Evolutionary conservation across 1,140 invertebrate genomes (phyloP).

Genomic region (Pectinophora gossypiella): DNA sequence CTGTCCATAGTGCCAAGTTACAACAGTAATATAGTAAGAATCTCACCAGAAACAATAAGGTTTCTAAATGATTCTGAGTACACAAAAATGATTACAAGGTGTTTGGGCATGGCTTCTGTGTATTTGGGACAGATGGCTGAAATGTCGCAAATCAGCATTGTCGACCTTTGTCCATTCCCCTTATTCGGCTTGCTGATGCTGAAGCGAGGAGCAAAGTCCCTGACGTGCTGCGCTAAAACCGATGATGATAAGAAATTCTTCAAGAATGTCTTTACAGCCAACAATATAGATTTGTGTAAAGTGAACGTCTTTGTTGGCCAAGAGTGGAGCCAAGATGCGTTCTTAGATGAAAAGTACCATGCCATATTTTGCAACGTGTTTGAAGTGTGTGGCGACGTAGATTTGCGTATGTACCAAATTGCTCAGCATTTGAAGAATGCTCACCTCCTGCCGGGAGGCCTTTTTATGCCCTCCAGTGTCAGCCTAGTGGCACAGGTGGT

Average conservation of each 20-base stretch:
- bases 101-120: slow-evolving; percentile 44
- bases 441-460: slow-evolving; percentile 39
- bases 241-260: slow-evolving; percentile 51
- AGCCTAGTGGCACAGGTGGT: slow-evolving; percentile 47
- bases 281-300: slow-evolving; percentile 46
- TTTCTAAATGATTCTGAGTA: slow-evolving; percentile 77
- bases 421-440: slow-evolving; percentile 31
- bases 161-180: slow-evolving; percentile 70
- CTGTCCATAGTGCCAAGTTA: slow-evolving; percentile 34
- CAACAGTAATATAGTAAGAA: slow-evolving; percentile 40
- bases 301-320: slow-evolving; percentile 47
- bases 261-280: slow-evolving; percentile 45
- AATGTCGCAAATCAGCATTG: slow-evolving; percentile 38
- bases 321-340: slow-evolving; percentile 29
- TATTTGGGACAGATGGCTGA: slow-evolving; percentile 46
- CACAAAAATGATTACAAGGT: slow-evolving; percentile 47
- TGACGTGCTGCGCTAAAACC: slow-evolving; percentile 55
- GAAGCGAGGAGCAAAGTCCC: slow-evolving; percentile 47
- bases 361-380: slow-evolving; percentile 50
- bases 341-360: slow-evolving; percentile 53
- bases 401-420: slow-evolving; percentile 35
- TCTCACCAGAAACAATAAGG: slow-evolving; percentile 65
- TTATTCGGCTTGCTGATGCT: slow-evolving; percentile 71
- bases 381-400: slow-evolving; percentile 50
- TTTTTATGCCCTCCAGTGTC: slow-evolving; percentile 48